Conservation (phyloP, 2,797 vertebrate species). For the Hozukius guyotensis region DNA sequence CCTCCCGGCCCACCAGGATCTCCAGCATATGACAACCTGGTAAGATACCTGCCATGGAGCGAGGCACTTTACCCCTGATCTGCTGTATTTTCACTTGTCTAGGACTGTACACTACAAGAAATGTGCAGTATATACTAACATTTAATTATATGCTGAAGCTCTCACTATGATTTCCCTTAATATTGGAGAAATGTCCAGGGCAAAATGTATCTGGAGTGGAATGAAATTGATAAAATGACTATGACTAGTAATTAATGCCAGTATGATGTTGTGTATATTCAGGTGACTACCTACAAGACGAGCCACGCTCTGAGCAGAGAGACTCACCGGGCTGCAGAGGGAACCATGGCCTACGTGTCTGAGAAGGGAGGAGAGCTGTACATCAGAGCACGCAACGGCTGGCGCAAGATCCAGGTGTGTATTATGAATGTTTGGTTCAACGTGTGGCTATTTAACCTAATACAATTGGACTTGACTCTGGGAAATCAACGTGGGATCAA, state of each 20-base stretch:
- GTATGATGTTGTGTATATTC: slow-evolving; percentile 34
- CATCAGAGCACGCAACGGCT: slow-evolving; percentile 86
- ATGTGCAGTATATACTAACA: neutral
- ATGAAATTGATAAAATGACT: neutral
- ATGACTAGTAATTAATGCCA: neutral
- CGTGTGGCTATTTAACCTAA: neutral
- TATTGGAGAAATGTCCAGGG: neutral
- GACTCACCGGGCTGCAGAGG: slow-evolving; percentile 83
- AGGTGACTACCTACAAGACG: slow-evolving; percentile 87
- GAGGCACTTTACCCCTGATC: neutral
- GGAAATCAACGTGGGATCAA: neutral
- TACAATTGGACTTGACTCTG: neutral
- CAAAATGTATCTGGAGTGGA: neutral
- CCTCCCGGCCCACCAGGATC: slow-evolving; percentile 89
- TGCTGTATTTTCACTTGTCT: neutral
- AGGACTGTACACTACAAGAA: neutral
- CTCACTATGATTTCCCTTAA: neutral
- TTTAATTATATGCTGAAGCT: too few relatives aligned
- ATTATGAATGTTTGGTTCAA: neutral
- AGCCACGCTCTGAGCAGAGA: slow-evolving; percentile 84
- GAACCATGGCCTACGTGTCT: slow-evolving; percentile 87
- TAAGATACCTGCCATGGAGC: slow-evolving; percentile 47
- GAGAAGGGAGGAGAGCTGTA: slow-evolving; percentile 89
- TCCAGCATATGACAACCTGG: slow-evolving; percentile 84
- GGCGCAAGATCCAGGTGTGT: slow-evolving; percentile 90